Evolutionary conservation across 2,888 invertebrate species (phyloP).

Genomic region (Erebia aethiops): DNA sequence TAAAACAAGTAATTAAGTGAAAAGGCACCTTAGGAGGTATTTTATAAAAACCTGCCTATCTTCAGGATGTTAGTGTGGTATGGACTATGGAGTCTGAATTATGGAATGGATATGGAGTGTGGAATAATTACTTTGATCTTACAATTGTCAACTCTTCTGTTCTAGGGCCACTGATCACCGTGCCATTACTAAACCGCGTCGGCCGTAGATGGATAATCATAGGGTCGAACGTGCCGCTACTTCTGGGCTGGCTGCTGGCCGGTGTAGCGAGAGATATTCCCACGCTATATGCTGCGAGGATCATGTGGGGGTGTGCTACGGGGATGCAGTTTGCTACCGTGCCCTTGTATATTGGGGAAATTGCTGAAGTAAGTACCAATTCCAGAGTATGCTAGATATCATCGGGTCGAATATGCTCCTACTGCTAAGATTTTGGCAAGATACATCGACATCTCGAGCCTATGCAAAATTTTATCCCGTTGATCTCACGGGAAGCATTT

Average conservation of each 20-base stretch:
- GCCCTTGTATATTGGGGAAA: conserved; percentile 94
- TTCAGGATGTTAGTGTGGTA: no score
- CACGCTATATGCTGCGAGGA: conserved; percentile 81
- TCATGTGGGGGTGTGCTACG: conserved; percentile 85
- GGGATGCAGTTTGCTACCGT: conserved; percentile 88
- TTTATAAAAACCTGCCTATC: no score
- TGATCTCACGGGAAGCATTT: background rate
- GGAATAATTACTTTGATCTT: background rate
- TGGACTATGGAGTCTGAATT: no score
- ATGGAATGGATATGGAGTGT: no score
- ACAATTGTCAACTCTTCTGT: background rate
- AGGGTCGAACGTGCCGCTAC: conserved; percentile 85
- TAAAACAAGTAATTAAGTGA: no score
- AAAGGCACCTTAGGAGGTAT: no score
- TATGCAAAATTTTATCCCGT: background rate
- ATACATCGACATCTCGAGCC: no score
- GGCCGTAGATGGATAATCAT: conserved; percentile 88
- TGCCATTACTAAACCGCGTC: conserved; percentile 85
- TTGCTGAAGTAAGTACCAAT: conserved; percentile 84
- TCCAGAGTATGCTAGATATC: background rate
- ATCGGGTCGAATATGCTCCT: background rate
- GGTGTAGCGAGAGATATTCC: conserved; percentile 80
- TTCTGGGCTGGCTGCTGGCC: conserved; percentile 88
- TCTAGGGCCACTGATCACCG: conserved; percentile 87
- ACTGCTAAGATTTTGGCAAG: background rate